A percentile compares a stretch with the other conserved stretches of the same genome.
These are phyloP conservation scores for Brachyhypopomus occidentalis DNA, from an alignment of 2,113 vertebrate genomes.

Conservation along the genomic window DNA sequence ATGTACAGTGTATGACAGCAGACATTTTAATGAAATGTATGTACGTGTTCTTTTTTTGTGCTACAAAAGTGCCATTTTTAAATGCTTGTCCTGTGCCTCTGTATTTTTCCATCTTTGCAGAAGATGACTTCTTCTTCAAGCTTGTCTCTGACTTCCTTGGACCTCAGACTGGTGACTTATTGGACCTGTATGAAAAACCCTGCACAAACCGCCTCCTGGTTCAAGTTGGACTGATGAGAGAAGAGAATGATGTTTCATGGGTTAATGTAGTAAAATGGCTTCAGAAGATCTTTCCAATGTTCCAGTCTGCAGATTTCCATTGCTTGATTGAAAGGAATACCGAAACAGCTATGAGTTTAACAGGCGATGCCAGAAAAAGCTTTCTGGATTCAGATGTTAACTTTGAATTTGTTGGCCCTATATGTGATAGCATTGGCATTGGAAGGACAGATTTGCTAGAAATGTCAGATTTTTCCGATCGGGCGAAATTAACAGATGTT, in stretches of 20 bases:
- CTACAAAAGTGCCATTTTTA: neutral
- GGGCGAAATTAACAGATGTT: slow-evolving; percentile 66
- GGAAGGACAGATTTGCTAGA: slow-evolving; percentile 71
- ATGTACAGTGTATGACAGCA: too few relatives aligned
- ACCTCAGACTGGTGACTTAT: slow-evolving; percentile 67
- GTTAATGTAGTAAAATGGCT: slow-evolving; percentile 68
- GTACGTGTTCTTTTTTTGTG: neutral
- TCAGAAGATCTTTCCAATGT: slow-evolving; percentile 66
- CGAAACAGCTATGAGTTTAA: slow-evolving; percentile 68
- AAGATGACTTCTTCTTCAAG: slow-evolving; percentile 72
- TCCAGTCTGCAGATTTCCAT: slow-evolving; percentile 71
- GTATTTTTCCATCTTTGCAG: slow-evolving; percentile 56
- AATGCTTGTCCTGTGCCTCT: neutral
- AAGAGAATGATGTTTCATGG: slow-evolving; percentile 74
- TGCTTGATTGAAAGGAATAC: slow-evolving; percentile 72
- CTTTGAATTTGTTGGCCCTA: slow-evolving; percentile 77
- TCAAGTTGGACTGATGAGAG: slow-evolving; percentile 74
- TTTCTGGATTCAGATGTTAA: slow-evolving; percentile 72
- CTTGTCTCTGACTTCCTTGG: slow-evolving; percentile 73
- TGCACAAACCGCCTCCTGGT: slow-evolving; percentile 73
- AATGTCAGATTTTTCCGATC: slow-evolving; percentile 72
- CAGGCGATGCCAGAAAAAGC: slow-evolving; percentile 52
- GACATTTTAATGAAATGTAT: neutral
- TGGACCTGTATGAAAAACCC: slow-evolving; percentile 55
- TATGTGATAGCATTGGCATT: slow-evolving; percentile 77